Evolutionary conservation across 1,140 invertebrate species (phyloP), one percentile per base, ranked within the genome.

Genomic region (Drosophila ercepeae): DNA sequence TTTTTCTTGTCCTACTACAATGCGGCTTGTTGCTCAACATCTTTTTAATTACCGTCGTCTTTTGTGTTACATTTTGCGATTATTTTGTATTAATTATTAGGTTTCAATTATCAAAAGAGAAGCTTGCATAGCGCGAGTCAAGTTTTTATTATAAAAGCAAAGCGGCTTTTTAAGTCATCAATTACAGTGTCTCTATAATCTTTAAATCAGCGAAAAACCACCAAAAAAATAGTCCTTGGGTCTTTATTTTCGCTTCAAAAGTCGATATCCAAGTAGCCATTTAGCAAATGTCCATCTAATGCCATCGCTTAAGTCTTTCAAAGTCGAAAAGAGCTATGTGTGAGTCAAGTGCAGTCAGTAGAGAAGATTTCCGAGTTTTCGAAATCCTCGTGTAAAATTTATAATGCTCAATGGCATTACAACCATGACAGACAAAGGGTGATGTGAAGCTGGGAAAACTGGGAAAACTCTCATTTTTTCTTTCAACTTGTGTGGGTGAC

Each of bases 41-140:
- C 67, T 67, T 79, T 81, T 81, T 81, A 79, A 81, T 81, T 79
- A 72, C 64, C 60, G 51, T 54, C 60, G 50, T 32, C 58, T 58
- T 52, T 49, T 64, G 41, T 36, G 4, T 16, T 46, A 8, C 36
- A 52, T 41, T 39, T 39, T 11, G 29, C 7, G 27, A 27, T 32
- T 32, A 3, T 11, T 32, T n/a, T 32, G 11, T 32, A 9, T 32
- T 32, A 32, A 32, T 32, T 32, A 32, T 11, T 32, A 9, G 29
- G 29, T 32, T 39, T 13, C 13, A 16, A 39, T 39, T 16, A 32
- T 32, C 29, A 2, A n/a, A 11, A 9, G 11, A n/a, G n/a, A n/a
- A n/a, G n/a, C n/a, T n/a, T n/a, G n/a, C n/a, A n/a, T n/a, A n/a
- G n/a, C n/a, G n/a, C n/a, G n/a, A n/a, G n/a, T n/a, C n/a, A n/a